A percentile compares a stretch with the other conserved stretches of the same genome.
Conservation (phyloP, 2,888 invertebrate genomes). For the Nemotelus pantherinus region DNA sequence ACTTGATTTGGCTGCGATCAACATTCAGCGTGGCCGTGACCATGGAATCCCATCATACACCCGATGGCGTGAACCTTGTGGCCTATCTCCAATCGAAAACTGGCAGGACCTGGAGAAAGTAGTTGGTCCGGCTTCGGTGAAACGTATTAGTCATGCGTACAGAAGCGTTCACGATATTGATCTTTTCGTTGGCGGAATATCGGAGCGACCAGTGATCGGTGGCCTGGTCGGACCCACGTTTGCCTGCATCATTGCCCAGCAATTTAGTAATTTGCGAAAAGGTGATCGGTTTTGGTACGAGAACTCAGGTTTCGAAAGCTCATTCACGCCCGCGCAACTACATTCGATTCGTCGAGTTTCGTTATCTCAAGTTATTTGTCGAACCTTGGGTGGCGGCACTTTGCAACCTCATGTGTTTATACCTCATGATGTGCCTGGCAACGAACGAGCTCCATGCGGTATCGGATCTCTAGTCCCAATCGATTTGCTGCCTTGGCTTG, state of each 20-base stretch:
- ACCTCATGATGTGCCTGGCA: slow-evolving; percentile 60
- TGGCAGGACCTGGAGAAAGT: slow-evolving; percentile 78
- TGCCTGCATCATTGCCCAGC: slow-evolving; percentile 87
- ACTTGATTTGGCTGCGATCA: slow-evolving; percentile 87
- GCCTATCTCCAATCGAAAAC: slow-evolving; percentile 71
- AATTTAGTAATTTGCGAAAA: slow-evolving; percentile 80
- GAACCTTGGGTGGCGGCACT: slow-evolving; percentile 63
- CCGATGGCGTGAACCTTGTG: slow-evolving; percentile 82
- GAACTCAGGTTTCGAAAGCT: slow-evolving; percentile 77
- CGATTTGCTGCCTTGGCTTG: slow-evolving; percentile 62
- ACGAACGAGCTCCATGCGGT: slow-evolving; percentile 61
- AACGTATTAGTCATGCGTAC: slow-evolving; percentile 71
- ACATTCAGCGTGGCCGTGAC: slow-evolving; percentile 87
- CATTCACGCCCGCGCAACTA: slow-evolving; percentile 80
- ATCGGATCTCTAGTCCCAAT: slow-evolving; percentile 58
- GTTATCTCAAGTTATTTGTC: slow-evolving; percentile 73
- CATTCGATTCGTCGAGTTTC: slow-evolving; percentile 77
- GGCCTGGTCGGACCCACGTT: slow-evolving; percentile 88
- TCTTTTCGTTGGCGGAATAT: slow-evolving; percentile 83
- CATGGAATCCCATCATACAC: slow-evolving; percentile 86
- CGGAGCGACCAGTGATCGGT: slow-evolving; percentile 81
- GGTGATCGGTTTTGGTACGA: slow-evolving; percentile 89
- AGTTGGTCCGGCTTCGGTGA: slow-evolving; percentile 72
- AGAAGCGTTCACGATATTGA: slow-evolving; percentile 84
- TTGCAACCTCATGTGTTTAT: slow-evolving; percentile 64